Conservation (phyloP, 2,797 vertebrate genomes). For the Australoheros facetus region DNA sequence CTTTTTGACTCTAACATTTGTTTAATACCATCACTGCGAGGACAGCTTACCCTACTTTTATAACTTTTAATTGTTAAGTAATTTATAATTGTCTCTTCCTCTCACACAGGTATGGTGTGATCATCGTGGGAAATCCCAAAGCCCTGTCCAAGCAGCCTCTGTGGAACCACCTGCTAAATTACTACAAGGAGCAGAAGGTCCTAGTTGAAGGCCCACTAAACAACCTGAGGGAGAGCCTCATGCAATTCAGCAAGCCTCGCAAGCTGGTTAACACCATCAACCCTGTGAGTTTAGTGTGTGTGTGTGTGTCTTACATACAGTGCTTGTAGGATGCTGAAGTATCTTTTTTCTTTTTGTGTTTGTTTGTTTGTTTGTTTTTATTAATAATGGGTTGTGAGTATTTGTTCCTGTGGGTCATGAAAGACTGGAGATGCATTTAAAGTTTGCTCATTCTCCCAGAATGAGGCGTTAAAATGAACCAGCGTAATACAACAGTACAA, state of each 20-base stretch:
- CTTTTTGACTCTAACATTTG: background rate
- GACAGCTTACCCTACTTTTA: background rate
- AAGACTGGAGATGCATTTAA: background rate
- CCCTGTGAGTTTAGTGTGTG: slow-evolving; percentile 83
- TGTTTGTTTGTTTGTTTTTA: background rate
- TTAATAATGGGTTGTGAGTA: slow-evolving; percentile 7
- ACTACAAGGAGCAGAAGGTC: slow-evolving; percentile 99
- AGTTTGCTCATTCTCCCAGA: background rate
- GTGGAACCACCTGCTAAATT: slow-evolving; percentile 98
- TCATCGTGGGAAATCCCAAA: slow-evolving; percentile 98
- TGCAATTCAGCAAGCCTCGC: slow-evolving; percentile 99
- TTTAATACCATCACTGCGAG: background rate
- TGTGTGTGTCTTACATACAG: background rate
- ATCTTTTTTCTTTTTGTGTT: background rate
- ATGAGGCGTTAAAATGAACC: background rate
- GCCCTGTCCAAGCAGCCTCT: slow-evolving; percentile 97
- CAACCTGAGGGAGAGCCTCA: slow-evolving; percentile 97
- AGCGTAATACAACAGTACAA: slow-evolving; percentile 16
- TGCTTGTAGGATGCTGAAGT: background rate
- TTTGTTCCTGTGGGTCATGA: background rate
- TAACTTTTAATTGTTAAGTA: background rate
- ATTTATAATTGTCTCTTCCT: slow-evolving; percentile 22
- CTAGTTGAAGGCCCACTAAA: slow-evolving; percentile 97
- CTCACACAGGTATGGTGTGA: slow-evolving; percentile 90
- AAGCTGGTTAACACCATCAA: slow-evolving; percentile 99